Conservation (phyloP, 2,888 invertebrate species). For the Rotaria socialis region DNA sequence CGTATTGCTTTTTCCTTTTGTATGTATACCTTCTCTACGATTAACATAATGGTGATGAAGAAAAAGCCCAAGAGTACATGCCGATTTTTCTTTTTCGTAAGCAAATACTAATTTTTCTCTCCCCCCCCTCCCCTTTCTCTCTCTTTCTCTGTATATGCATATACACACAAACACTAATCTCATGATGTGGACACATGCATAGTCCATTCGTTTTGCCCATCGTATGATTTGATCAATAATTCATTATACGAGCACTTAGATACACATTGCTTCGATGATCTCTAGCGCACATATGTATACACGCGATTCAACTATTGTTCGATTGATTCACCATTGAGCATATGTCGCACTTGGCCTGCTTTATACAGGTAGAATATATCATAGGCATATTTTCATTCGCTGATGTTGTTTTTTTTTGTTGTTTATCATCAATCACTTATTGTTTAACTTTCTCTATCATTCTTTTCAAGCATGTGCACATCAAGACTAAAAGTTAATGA, state of each 20-base stretch:
- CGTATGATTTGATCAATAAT: slow-evolving; percentile 32
- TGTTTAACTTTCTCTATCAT: background rate
- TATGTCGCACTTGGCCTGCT: background rate
- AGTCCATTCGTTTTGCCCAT: slow-evolving; percentile 9
- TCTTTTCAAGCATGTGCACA: too few species aligned
- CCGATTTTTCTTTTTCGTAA: slow-evolving; percentile 12
- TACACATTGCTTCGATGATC: slow-evolving; percentile 26
- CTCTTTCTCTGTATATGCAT: background rate
- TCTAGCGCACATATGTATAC: background rate
- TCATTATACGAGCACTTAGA: slow-evolving; percentile 29
- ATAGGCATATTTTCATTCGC: background rate
- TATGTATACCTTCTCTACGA: background rate
- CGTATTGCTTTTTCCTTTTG: background rate
- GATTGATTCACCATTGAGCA: background rate
- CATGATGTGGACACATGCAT: slow-evolving; percentile 23
- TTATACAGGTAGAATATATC: slow-evolving; percentile 4
- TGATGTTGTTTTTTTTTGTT: background rate
- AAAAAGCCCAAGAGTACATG: background rate
- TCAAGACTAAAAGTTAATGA: background rate
- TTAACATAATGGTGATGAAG: background rate
- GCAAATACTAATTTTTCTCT: background rate
- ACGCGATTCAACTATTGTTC: background rate
- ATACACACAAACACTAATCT: slow-evolving; percentile 15
- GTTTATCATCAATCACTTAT: background rate
- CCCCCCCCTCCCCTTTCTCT: too few species aligned